Evolutionary conservation across 2,113 vertebrate genomes (phyloP), one percentile per base, ranked within the genome.

Genomic region (Mustela nigripes): DNA sequence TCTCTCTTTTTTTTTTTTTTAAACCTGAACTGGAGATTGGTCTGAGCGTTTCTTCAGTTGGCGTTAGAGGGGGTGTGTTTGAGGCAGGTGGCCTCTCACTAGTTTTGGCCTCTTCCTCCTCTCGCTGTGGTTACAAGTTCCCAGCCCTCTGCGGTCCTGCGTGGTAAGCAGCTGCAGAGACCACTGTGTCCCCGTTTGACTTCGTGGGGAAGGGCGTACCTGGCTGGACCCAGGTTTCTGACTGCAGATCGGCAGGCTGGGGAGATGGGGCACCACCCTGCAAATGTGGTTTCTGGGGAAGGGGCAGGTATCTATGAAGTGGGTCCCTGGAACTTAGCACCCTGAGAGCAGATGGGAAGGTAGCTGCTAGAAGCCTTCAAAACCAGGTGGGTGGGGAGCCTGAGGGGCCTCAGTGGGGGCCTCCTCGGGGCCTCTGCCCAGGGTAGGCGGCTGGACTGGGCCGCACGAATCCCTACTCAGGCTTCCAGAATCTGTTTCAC

Each of bases 81-180:
- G 81, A 83, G 58, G 76, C 95, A 89, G 50, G 71, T 83, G 80
- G 36, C 60, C 82, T 89, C 39, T 65, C 28, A 24, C 8, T 31
- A 14, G 71, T 82, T 67, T 60, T 42, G 9, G 69, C 50, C 26
- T 69, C 69, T 58, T 73, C 88, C 39, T 89, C 36, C 9, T 89
- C 53, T 62, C 6, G 2, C 62, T 31, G 22, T 12, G 63, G 18
- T 11, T 14, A 39, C 81, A 65, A 87, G 60, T n/a, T n/a, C 62
- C n/a, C 62, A 48, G 60, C 15, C 53, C 74, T 33, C 62, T 50
- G 48, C 7, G 7, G 39, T 24, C 63, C 69, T 53, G 21, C 24
- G 76, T n/a, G 60, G 62, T 81, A 42, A 85, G 53, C 94, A 89
- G 85, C 83, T 91, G 48, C 45, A 45, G 94, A 73, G 58, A 86